Conservation (phyloP, 2,113 vertebrate genomes). For the Anser cygnoides region DNA sequence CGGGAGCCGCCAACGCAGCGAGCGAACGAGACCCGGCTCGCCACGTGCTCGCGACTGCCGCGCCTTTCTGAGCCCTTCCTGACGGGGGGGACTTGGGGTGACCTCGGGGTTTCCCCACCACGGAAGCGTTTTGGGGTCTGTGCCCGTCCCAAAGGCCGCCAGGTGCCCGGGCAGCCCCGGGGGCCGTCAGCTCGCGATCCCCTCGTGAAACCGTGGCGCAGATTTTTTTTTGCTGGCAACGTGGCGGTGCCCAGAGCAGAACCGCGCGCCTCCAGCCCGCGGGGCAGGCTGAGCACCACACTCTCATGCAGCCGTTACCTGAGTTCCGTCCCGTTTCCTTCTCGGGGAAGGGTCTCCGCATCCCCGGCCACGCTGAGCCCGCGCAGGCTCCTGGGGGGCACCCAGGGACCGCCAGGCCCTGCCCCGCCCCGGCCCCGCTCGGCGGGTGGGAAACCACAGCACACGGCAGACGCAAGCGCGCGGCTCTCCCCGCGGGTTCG, state of each 20-base stretch:
- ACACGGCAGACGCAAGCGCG: neutral
- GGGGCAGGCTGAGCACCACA: accelerated
- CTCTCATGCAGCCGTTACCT: neutral
- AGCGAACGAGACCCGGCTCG: accelerated
- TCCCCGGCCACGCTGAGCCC: accelerated
- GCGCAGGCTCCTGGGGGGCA: accelerated
- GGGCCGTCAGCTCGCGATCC: neutral
- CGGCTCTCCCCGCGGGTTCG: neutral
- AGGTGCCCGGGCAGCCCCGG: neutral
- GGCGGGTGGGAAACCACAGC: accelerated
- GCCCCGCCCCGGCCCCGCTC: neutral
- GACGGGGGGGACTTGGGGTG: neutral
- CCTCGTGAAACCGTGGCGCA: accelerated
- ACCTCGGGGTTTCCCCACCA: accelerated
- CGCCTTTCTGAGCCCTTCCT: accelerated
- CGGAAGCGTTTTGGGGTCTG: neutral
- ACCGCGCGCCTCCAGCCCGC: accelerated
- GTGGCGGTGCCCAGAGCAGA: accelerated
- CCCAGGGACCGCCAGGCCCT: accelerated
- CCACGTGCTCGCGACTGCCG: accelerated
- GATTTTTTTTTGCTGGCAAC: accelerated
- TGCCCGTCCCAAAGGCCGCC: neutral
- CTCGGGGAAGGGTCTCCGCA: neutral
- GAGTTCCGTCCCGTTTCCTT: neutral
- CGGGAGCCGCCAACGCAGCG: neutral